These are phyloP conservation scores for Drosophila stalkeri DNA, from an alignment of 2,888 invertebrate species.

Conservation along the genomic window DNA sequence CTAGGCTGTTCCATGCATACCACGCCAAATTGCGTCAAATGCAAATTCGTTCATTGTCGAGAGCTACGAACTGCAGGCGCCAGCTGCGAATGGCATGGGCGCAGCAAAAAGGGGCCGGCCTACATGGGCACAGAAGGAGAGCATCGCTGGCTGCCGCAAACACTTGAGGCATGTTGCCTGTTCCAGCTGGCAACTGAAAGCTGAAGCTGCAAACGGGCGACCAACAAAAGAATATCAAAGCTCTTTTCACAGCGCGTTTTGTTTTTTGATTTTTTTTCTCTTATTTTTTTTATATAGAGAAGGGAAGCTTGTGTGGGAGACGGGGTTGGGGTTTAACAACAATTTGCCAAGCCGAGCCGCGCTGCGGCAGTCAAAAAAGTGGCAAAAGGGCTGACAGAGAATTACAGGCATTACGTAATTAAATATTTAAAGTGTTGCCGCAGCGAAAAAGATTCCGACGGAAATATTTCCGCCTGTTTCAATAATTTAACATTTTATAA, in stretches of 20 bases:
- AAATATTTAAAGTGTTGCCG: conserved; percentile 74
- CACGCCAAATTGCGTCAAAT: conserved; percentile 66
- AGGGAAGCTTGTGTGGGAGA: neutral
- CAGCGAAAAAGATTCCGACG: conserved; percentile 35
- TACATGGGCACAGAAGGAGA: neutral
- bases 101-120: conserved; percentile 1
- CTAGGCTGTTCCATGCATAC: conserved; percentile 33
- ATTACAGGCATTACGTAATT: conserved; percentile 73
- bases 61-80: conserved; percentile 65
- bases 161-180: conserved; percentile 71
- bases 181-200: conserved; percentile 52
- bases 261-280: conserved; percentile 17
- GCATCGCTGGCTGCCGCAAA: conserved; percentile 46
- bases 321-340: conserved; percentile 38
- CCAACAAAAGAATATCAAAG: conserved; percentile 70
- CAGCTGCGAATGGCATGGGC: conserved; percentile 40
- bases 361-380: conserved; percentile 25
- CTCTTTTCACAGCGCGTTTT: conserved; percentile 39
- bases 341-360: conserved; percentile 47
- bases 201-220: conserved; percentile 51
- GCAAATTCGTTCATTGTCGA: conserved; percentile 69
- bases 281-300: neutral
- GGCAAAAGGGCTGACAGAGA: conserved; percentile 52
- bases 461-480: conserved; percentile 36
- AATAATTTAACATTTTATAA: neutral